Evolutionary conservation across 2,797 vertebrate genomes (phyloP).

Genomic region (Rhodeus uyekii): DNA sequence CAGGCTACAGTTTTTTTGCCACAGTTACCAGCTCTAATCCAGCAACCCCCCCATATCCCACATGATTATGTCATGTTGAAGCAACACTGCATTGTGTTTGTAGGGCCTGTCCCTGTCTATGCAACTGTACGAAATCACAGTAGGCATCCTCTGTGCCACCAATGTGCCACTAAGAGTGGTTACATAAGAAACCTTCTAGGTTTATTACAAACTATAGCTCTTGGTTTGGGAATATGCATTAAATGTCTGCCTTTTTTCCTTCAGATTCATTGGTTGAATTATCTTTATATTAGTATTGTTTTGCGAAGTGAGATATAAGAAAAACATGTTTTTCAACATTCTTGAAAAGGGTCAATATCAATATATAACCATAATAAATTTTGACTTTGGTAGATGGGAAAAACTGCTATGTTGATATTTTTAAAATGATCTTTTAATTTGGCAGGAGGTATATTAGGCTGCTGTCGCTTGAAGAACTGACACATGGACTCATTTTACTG

Average conservation of each 20-base stretch:
- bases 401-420: no score
- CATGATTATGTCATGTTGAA: constrained; percentile 9
- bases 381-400: no score
- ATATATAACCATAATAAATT: no score
- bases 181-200: not conserved
- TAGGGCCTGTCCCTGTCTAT: not conserved
- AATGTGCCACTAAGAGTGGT: not conserved
- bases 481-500: no score
- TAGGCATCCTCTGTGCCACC: not conserved
- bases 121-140: constrained; percentile 1
- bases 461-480: no score
- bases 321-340: no score
- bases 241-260: not conserved
- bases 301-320: not conserved
- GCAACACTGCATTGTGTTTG: constrained; percentile 48
- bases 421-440: no score
- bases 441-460: no score
- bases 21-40: constrained; percentile 56
- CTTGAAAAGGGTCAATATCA: no score
- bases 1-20: constrained; percentile 50
- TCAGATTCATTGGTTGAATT: not conserved
- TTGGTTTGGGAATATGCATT: not conserved
- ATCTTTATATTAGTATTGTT: not conserved
- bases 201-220: not conserved
- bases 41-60: no score